A percentile compares a stretch with the other conserved stretches of the same genome.
Evolutionary conservation across 1,140 invertebrate species (phyloP).

Genomic region (Pseudomyrmex flavicornis): DNA sequence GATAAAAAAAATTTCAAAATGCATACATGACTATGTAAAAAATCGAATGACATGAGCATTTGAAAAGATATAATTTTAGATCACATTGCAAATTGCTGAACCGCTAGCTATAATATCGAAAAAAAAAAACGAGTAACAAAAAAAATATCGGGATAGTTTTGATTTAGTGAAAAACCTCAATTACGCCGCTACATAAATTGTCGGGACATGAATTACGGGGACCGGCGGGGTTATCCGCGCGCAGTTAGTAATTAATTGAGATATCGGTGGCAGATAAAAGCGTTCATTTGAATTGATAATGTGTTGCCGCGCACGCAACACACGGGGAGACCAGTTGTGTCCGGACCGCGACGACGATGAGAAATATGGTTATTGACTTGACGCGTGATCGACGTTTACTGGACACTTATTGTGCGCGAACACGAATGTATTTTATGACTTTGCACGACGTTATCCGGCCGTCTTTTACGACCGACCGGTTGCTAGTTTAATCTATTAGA

Average conservation of each 20-base stretch:
- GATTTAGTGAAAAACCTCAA: not conserved
- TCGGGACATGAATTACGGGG: not conserved
- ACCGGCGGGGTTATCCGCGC: not conserved
- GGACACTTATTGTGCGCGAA: conserved; percentile 25
- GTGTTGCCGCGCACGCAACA: not conserved
- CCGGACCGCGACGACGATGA: not conserved
- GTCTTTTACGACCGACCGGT: conserved; percentile 30
- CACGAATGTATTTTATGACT: conserved; percentile 35
- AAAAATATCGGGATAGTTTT: too few species aligned
- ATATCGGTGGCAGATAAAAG: conserved; percentile 42
- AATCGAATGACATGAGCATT: too few species aligned
- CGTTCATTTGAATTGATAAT: conserved; percentile 49
- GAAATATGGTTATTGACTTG: conserved; percentile 49
- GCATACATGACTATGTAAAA: too few species aligned
- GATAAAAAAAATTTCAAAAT: too few species aligned
- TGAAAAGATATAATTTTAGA: too few species aligned
- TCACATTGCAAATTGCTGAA: too few species aligned
- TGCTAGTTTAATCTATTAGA: not conserved
- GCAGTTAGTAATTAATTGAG: conserved; percentile 49
- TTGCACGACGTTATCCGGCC: not conserved
- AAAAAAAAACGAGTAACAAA: too few species aligned
- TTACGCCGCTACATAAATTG: conserved; percentile 1
- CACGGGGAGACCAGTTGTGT: not conserved
- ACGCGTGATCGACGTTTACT: conserved; percentile 41
- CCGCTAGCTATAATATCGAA: too few species aligned